phyloP scores from a whole-genome alignment of 1,140 invertebrate species.

The Heliconius hermathena region DNA sequence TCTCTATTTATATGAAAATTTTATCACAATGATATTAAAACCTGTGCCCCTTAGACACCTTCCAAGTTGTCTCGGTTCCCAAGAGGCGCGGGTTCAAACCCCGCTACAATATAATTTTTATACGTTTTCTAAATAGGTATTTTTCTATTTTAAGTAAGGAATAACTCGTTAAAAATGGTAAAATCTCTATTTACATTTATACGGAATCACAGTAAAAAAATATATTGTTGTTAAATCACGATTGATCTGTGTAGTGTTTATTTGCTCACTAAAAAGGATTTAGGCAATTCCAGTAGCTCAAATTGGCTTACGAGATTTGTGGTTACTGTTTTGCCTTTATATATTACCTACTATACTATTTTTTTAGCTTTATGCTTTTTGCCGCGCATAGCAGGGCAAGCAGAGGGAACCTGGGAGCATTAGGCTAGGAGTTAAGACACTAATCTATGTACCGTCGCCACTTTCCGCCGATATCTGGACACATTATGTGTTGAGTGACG shows the following conservation, averaged over 20 bases:
- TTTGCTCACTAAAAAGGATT: conserved; percentile 64
- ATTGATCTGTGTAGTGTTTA: conserved; percentile 60
- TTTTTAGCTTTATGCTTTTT: neutral
- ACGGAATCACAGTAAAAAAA: conserved; percentile 7
- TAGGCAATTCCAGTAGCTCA: conserved; percentile 50
- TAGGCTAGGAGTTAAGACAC: too few relatives aligned
- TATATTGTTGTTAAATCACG: conserved; percentile 44
- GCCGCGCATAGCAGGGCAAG: too few relatives aligned
- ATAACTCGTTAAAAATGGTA: neutral
- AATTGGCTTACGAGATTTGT: conserved; percentile 43
- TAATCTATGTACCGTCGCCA: too few relatives aligned
- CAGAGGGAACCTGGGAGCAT: neutral
- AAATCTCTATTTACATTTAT: neutral
- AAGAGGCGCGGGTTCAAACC: too few relatives aligned
- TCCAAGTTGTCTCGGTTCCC: too few relatives aligned
- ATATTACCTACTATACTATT: conserved; percentile 6
- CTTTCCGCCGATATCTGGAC: too few relatives aligned
- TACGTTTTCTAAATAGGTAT: too few relatives aligned
- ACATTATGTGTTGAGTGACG: too few relatives aligned
- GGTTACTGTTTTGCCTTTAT: conserved; percentile 24
- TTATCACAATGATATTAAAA: too few relatives aligned
- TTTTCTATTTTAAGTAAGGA: neutral
- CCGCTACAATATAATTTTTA: too few relatives aligned
- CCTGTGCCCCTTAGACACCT: too few relatives aligned
- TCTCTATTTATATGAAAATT: too few relatives aligned